Conservation (phyloP, 2,888 invertebrate species). For the Cosmorhoe ocellata region DNA sequence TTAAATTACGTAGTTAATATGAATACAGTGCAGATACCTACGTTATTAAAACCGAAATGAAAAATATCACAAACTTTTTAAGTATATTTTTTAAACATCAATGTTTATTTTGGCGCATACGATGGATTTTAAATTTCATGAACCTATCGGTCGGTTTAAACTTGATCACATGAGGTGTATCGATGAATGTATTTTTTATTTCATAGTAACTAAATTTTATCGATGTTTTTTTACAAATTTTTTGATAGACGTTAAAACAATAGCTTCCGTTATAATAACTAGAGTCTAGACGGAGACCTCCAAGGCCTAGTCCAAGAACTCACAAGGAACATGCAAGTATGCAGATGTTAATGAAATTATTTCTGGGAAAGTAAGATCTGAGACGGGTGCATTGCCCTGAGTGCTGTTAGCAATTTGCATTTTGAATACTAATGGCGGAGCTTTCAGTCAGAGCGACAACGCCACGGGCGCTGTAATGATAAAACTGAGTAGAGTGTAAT, state of each 20-base stretch:
- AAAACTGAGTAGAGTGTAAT: conserved; percentile 58
- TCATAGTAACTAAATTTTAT: too few species aligned
- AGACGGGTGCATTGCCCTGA: conserved; percentile 72
- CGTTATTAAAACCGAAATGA: conserved; percentile 8
- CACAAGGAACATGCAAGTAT: conserved; percentile 60
- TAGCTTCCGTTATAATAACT: background rate
- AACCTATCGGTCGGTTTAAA: too few species aligned
- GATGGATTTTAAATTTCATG: too few species aligned
- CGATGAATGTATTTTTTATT: too few species aligned
- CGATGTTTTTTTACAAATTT: too few species aligned
- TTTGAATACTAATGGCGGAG: conserved; percentile 76
- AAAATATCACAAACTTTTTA: conserved; percentile 2
- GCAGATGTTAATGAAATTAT: conserved; percentile 79
- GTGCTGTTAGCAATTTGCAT: conserved; percentile 73
- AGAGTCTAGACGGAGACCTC: conserved; percentile 36
- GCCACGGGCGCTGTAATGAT: conserved; percentile 55
- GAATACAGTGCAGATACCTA: conserved; percentile 1
- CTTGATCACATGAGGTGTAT: too few species aligned
- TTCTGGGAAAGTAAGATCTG: conserved; percentile 77
- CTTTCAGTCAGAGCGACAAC: conserved; percentile 62
- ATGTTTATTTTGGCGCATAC: too few species aligned
- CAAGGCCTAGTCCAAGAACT: conserved; percentile 59
- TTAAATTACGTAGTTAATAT: conserved; percentile 9
- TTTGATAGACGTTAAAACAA: background rate
- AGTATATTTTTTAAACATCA: too few species aligned